These are phyloP conservation scores for Germaria angustata DNA, from an alignment of 2,888 invertebrate genomes.

Conservation along the genomic window DNA sequence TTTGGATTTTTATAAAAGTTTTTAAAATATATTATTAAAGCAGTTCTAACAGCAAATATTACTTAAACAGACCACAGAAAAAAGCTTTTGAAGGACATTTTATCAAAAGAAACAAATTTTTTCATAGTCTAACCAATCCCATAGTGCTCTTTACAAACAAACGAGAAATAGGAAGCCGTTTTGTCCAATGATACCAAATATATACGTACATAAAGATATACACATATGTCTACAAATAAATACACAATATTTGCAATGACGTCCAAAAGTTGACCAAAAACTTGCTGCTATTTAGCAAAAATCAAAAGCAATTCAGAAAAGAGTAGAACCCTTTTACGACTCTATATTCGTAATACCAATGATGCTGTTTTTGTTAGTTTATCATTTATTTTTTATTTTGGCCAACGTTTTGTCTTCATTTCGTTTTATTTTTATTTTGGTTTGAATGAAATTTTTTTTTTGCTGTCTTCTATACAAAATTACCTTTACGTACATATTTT, in stretches of 20 bases:
- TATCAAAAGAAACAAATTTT: too few species aligned
- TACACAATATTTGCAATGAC: slow-evolving; percentile 24
- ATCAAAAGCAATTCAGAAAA: slow-evolving; percentile 58
- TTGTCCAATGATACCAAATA: slow-evolving; percentile 57
- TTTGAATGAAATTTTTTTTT: slow-evolving; percentile 35
- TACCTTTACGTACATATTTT: slow-evolving; percentile 66
- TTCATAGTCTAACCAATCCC: too few species aligned
- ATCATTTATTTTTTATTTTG: background rate
- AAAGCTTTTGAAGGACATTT: too few species aligned
- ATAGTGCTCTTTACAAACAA: slow-evolving; percentile 2
- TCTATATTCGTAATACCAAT: background rate
- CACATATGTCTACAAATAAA: slow-evolving; percentile 22
- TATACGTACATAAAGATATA: background rate
- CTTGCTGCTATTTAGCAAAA: slow-evolving; percentile 56
- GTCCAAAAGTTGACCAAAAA: slow-evolving; percentile 27
- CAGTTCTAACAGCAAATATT: too few species aligned
- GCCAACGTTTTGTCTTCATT: slow-evolving; percentile 46
- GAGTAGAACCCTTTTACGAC: slow-evolving; percentile 48
- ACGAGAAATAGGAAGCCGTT: slow-evolving; percentile 57
- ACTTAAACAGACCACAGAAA: too few species aligned
- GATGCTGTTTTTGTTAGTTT: slow-evolving; percentile 22
- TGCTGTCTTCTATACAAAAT: slow-evolving; percentile 51
- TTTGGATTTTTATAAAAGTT: too few species aligned
- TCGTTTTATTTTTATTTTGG: slow-evolving; percentile 34
- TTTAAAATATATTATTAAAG: too few species aligned